Evolutionary conservation across 2,888 invertebrate species (phyloP), one percentile per base, ranked within the genome.

Genomic region (Pseudanteris insignis): DNA sequence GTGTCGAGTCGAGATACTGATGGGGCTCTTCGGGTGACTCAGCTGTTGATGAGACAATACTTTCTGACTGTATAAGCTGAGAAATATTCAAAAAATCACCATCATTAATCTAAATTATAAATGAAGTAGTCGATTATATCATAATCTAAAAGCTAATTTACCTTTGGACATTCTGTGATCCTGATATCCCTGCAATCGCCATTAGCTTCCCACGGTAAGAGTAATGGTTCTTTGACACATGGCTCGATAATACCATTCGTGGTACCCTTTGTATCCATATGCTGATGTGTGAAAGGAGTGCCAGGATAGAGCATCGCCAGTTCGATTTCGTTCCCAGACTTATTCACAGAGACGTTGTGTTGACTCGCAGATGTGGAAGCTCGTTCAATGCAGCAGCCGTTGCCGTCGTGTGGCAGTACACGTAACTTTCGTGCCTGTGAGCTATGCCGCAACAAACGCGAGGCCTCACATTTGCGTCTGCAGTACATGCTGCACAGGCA

Each of bases 91-190:
- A 36, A 15, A 7, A 36, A 8, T 34, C 15, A n/a, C n/a, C 1
- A 43, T 12, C 14, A 26, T 37, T 9, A 14, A 12, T 81, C 81
- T n/a, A 12, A 18, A 77, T n/a, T n/a, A n/a, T n/a, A n/a, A n/a
- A n/a, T n/a, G n/a, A n/a, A n/a, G n/a, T n/a, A n/a, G n/a, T n/a
- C n/a, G n/a, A n/a, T n/a, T n/a, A n/a, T n/a, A n/a, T n/a, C n/a
- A n/a, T n/a, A n/a, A n/a, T n/a, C n/a, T n/a, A n/a, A n/a, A n/a
- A n/a, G n/a, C n/a, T n/a, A n/a, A n/a, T n/a, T 21, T 21, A 88
- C 88, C 80, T 86, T 84, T 43, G 88, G 88, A 80, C 89, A 88
- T 79, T 88, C 88, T 29, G 86, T 87, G 64, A 88, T 87, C 69
- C 85, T 85, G 14, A 76, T 82, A 63, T 87, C 72, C 61, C 79